Conservation (phyloP, 2,888 invertebrate species). For the Electrophaes corylata region DNA sequence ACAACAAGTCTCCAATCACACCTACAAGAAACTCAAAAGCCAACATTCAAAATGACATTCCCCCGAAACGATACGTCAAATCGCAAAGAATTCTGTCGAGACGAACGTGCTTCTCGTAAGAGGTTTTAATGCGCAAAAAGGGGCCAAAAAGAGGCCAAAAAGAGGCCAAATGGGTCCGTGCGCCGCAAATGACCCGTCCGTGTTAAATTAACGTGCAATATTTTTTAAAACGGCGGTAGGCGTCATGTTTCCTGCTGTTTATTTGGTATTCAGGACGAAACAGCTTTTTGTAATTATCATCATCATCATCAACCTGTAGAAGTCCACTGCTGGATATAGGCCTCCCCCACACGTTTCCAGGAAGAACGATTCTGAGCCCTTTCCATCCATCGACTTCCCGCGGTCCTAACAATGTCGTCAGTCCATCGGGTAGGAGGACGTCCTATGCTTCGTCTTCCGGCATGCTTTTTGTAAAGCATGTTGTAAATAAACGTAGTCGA, state of each 20-base stretch:
- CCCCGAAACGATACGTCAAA: conserved; percentile 23
- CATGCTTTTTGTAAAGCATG: no score
- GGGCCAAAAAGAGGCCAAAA: conserved; percentile 54
- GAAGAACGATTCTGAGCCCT: no score
- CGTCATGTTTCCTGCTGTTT: conserved; percentile 77
- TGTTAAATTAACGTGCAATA: conserved; percentile 83
- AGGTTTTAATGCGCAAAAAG: conserved; percentile 53
- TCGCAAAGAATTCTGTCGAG: conserved; percentile 44
- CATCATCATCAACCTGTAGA: no score
- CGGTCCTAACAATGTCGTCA: no score
- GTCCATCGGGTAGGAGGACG: no score
- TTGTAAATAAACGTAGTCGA: no score
- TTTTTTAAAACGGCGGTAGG: conserved; percentile 80
- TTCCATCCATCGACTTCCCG: no score
- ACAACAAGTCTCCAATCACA: neutral
- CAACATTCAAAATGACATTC: conserved; percentile 8
- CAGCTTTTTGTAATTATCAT: conserved; percentile 31
- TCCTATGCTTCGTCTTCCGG: no score
- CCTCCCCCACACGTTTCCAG: no score
- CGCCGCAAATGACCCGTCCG: conserved; percentile 72
- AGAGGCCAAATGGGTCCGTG: conserved; percentile 48
- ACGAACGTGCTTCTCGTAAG: conserved; percentile 51
- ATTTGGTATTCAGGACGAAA: conserved; percentile 61
- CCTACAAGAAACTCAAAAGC: neutral
- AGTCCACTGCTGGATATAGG: no score